Evolutionary conservation across 2,113 vertebrate genomes (phyloP).

Genomic region (Empidonax alnorum): DNA sequence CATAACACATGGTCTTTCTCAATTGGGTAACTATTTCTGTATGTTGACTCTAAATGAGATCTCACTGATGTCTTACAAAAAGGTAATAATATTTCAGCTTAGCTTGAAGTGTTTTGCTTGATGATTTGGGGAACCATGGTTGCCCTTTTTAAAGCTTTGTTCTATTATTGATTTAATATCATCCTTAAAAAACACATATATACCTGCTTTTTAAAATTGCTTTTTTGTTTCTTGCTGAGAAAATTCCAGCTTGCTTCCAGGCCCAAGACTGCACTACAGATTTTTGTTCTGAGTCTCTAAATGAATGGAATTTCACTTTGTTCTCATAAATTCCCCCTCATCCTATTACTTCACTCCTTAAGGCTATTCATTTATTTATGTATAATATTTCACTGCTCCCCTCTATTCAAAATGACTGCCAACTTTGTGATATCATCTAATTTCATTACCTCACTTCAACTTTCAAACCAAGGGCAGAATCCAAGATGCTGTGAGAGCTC

Average conservation of each 20-base stretch:
- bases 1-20: not conserved
- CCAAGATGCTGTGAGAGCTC: not conserved
- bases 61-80: not conserved
- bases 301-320: not conserved
- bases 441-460: slow-evolving; percentile 43
- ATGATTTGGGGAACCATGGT: not conserved
- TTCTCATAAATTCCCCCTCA: not conserved
- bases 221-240: not conserved
- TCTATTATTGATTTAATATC: not conserved
- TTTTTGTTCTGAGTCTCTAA: not conserved
- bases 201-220: not conserved
- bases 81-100: not conserved
- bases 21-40: not conserved
- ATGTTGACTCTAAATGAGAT: not conserved
- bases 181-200: not conserved
- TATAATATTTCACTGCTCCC: not conserved
- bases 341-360: slow-evolving; percentile 8
- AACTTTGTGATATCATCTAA: slow-evolving; percentile 52
- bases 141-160: not conserved
- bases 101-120: not conserved
- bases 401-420: slow-evolving; percentile 20
- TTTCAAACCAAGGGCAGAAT: slow-evolving; percentile 27
- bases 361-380: slow-evolving; percentile 36
- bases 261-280: not conserved
- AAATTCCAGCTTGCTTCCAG: not conserved